phyloP scores from a whole-genome alignment of 1,140 invertebrate species.

The Musca domestica region DNA sequence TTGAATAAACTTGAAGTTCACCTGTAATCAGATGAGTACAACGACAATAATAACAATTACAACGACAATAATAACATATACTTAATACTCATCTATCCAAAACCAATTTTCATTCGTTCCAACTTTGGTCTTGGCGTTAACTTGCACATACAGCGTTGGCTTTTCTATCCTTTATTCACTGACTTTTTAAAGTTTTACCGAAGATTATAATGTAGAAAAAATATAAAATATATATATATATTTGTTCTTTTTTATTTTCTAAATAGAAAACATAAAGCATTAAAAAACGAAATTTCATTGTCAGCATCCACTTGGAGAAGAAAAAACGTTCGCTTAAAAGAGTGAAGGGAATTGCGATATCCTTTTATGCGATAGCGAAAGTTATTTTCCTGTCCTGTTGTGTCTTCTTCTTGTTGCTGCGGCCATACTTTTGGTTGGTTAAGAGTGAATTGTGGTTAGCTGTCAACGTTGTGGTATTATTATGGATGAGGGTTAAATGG shows the following conservation, averaged over 20 bases:
- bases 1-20: too few relatives aligned
- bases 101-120: too few relatives aligned
- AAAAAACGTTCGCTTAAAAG: neutral
- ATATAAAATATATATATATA: too few relatives aligned
- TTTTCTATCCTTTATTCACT: too few relatives aligned
- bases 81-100: too few relatives aligned
- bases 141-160: too few relatives aligned
- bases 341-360: neutral
- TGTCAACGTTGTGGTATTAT: constrained; percentile 14
- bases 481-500: constrained; percentile 16
- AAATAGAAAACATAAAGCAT: neutral
- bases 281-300: neutral
- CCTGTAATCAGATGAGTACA: too few relatives aligned
- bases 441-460: constrained; percentile 7
- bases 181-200: too few relatives aligned
- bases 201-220: too few relatives aligned
- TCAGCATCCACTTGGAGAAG: constrained; percentile 8
- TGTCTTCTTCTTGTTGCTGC: neutral
- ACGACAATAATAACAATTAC: too few relatives aligned
- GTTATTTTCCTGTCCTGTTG: neutral
- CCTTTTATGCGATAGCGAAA: neutral
- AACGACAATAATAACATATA: too few relatives aligned
- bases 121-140: too few relatives aligned
- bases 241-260: neutral
- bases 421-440: neutral